Conservation (phyloP, 2,888 invertebrate species). For the Phorcus lineatus region DNA sequence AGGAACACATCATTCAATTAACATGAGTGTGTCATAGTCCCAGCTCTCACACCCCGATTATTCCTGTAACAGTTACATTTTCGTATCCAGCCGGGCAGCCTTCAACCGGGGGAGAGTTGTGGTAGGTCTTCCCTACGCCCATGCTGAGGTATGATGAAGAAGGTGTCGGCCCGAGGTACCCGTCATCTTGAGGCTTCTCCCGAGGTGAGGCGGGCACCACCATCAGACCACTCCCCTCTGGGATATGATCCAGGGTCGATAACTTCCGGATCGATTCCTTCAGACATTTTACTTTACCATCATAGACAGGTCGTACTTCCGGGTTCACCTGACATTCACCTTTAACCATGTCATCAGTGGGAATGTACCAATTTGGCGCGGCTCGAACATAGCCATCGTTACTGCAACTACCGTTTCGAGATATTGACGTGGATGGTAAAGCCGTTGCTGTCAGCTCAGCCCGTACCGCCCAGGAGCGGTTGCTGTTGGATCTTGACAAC, state of each 20-base stretch:
- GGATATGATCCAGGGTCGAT: not conserved
- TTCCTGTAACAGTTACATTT: no score
- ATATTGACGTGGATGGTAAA: not conserved
- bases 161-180: not conserved
- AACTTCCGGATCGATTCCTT: not conserved
- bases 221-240: not conserved
- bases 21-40: no score
- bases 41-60: no score
- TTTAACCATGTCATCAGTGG: not conserved
- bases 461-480: slow-evolving; percentile 2
- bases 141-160: no score
- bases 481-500: not conserved
- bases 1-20: no score
- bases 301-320: not conserved
- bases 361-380: not conserved
- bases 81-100: no score
- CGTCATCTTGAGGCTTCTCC: not conserved
- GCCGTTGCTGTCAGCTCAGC: slow-evolving; percentile 2
- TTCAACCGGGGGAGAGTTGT: no score
- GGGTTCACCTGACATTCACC: not conserved
- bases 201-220: not conserved
- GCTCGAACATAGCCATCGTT: not conserved
- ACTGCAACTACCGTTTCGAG: no score
- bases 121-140: no score
- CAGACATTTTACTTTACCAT: not conserved